Evolutionary conservation across 2,797 vertebrate genomes (phyloP).

Genomic region (Sebastes taczanowskii): DNA sequence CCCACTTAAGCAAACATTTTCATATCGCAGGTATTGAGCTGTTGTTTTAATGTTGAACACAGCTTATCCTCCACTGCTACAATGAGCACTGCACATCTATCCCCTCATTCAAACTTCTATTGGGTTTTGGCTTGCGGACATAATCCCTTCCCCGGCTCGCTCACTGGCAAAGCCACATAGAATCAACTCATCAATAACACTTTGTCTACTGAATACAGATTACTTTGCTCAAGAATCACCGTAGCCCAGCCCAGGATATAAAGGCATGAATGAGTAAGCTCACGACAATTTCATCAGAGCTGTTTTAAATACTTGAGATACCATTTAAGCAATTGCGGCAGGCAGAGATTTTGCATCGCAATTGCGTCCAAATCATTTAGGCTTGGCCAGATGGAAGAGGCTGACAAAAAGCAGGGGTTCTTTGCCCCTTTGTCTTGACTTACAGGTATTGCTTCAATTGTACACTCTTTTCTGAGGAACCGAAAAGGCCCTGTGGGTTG

Average conservation of each 20-base stretch:
- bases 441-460: conserved; percentile 52
- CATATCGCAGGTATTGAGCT: conserved; percentile 66
- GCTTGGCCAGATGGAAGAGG: conserved; percentile 38
- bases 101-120: conserved; percentile 72
- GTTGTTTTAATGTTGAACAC: conserved; percentile 63
- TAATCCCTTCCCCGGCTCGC: conserved; percentile 75
- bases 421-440: conserved; percentile 58
- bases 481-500: conserved; percentile 43
- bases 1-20: conserved; percentile 47
- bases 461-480: conserved; percentile 31
- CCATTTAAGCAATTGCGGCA: conserved; percentile 70
- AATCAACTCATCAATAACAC: conserved; percentile 76
- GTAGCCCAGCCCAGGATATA: conserved; percentile 49
- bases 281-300: conserved; percentile 58
- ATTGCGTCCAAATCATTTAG: conserved; percentile 64
- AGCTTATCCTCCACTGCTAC: conserved; percentile 72
- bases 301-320: conserved; percentile 63
- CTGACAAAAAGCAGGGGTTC: conserved; percentile 35
- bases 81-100: conserved; percentile 64
- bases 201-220: conserved; percentile 74
- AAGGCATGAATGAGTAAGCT: conserved; percentile 65
- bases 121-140: conserved; percentile 73
- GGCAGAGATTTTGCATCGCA: conserved; percentile 56
- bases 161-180: conserved; percentile 75
- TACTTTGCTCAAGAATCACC: conserved; percentile 72